These are phyloP conservation scores for Albula glossodonta DNA, from an alignment of 2,113 vertebrate genomes.

Conservation along the genomic window DNA sequence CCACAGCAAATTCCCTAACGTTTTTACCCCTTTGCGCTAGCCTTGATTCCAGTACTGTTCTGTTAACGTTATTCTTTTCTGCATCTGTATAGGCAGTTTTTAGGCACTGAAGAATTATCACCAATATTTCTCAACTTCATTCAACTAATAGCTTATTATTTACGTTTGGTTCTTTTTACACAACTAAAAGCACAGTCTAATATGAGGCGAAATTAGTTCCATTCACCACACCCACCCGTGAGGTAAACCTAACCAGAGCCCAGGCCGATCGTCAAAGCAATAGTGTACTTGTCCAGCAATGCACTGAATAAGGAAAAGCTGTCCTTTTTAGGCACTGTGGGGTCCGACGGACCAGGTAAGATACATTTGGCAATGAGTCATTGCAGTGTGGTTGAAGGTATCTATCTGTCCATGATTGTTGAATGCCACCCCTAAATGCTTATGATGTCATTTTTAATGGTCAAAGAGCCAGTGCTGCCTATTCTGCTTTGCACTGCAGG, in stretches of 20 bases:
- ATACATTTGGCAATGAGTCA: background rate
- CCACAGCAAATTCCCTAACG: too few relatives aligned
- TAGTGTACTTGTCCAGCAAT: background rate
- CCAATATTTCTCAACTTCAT: too few relatives aligned
- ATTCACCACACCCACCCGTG: background rate
- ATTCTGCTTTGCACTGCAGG: too few relatives aligned
- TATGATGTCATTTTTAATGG: background rate
- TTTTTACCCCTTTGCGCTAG: too few relatives aligned
- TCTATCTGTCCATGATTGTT: too few relatives aligned
- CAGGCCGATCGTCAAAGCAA: background rate
- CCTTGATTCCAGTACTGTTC: too few relatives aligned
- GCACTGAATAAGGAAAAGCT: conserved; percentile 21
- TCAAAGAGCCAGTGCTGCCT: background rate
- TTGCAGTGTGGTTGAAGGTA: background rate
- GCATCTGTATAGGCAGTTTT: too few relatives aligned
- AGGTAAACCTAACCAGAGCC: background rate
- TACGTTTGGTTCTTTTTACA: too few relatives aligned
- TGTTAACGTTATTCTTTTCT: too few relatives aligned
- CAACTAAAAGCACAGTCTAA: too few relatives aligned
- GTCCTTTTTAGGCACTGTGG: conserved; percentile 36
- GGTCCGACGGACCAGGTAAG: conserved; percentile 33
- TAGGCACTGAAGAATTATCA: too few relatives aligned
- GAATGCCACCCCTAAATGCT: background rate
- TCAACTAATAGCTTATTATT: too few relatives aligned
- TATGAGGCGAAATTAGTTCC: background rate